Conservation (phyloP, 2,113 vertebrate genomes). For the Pampusana beccarii region DNA sequence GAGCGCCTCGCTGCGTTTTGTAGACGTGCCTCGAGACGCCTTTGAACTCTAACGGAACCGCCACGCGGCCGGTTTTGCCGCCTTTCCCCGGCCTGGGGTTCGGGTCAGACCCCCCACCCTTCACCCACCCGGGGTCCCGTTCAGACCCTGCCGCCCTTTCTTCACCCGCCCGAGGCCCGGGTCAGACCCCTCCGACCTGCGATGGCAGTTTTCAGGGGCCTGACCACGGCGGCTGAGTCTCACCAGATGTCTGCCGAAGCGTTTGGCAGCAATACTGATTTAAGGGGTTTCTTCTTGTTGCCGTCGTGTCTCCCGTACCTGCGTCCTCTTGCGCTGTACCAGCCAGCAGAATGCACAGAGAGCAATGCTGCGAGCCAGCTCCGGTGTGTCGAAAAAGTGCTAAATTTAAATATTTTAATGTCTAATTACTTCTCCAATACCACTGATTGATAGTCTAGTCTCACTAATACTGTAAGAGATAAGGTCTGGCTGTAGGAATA, state of each 20-base stretch:
- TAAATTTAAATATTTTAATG: not conserved
- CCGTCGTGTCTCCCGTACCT: rapidly evolving
- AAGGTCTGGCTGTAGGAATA: not conserved
- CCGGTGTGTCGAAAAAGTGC: not conserved
- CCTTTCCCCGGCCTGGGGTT: too few relatives aligned
- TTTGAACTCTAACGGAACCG: not conserved
- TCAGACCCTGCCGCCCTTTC: too few relatives aligned
- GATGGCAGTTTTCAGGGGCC: not conserved
- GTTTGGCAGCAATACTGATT: not conserved
- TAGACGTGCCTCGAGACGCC: rapidly evolving
- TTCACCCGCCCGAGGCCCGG: too few relatives aligned
- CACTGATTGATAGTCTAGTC: not conserved
- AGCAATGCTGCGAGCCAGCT: not conserved
- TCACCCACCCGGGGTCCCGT: too few relatives aligned
- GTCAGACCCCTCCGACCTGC: rapidly evolving
- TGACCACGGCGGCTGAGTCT: not conserved
- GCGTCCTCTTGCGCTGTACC: not conserved
- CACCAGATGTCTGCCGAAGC: not conserved
- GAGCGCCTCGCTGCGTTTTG: rapidly evolving
- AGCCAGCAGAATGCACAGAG: not conserved
- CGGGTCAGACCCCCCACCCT: too few relatives aligned
- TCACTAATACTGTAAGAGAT: not conserved
- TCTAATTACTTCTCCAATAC: not conserved
- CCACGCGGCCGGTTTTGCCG: too few relatives aligned
- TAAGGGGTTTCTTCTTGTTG: not conserved